These are phyloP conservation scores for Coleophora deauratella DNA, from an alignment of 2,888 invertebrate genomes.

Conservation along the genomic window DNA sequence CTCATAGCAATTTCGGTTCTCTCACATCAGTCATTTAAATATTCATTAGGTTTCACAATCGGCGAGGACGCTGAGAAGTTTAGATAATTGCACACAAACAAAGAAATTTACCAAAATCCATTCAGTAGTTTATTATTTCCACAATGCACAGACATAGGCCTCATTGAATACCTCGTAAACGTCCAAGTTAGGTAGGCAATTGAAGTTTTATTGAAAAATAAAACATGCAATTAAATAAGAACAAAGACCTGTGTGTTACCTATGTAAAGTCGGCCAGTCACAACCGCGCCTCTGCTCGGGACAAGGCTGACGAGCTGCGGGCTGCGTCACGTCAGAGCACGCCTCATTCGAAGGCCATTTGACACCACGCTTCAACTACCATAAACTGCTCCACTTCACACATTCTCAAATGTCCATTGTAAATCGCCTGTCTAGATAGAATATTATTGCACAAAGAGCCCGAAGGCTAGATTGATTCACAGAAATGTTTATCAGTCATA, in stretches of 20 bases:
- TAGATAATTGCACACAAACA: conserved; percentile 8
- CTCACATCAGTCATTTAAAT: conserved; percentile 6
- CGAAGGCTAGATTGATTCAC: conserved; percentile 5
- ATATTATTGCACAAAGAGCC: conserved; percentile 28
- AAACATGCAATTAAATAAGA: conserved; percentile 12
- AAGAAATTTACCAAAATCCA: conserved; percentile 2
- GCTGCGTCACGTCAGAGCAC: no score
- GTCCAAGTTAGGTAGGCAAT: no score
- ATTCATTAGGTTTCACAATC: conserved; percentile 3
- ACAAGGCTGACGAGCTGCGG: no score
- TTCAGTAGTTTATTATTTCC: conserved; percentile 1
- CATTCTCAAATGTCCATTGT: conserved; percentile 1
- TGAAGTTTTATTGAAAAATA: conserved; percentile 2
- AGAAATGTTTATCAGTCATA: no score
- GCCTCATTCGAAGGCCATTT: no score
- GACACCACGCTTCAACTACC: no score
- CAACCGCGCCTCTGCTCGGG: neutral
- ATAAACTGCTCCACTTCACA: neutral
- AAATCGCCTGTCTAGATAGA: conserved; percentile 30
- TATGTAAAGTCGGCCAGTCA: conserved; percentile 22
- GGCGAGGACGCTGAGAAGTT: conserved; percentile 9
- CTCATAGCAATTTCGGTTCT: no score
- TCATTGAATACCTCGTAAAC: neutral
- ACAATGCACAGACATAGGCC: neutral
- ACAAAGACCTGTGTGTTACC: conserved; percentile 25